Conservation (phyloP, 2,113 vertebrate species). For the Peromyscus californicus region DNA sequence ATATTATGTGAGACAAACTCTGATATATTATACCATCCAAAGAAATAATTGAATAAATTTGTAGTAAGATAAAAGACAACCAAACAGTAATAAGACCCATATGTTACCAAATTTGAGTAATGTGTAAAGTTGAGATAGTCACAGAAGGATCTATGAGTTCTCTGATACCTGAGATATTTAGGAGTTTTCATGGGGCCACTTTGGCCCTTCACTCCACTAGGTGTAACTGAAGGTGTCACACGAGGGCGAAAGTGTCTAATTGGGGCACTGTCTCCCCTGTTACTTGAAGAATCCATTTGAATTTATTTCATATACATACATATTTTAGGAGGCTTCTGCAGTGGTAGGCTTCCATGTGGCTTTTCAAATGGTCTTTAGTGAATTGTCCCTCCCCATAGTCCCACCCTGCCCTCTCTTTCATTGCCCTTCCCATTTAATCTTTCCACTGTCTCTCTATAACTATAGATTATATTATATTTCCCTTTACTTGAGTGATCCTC, state of each 20-base stretch:
- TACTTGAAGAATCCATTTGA: background rate
- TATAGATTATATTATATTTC: background rate
- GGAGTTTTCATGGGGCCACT: background rate
- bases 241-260: background rate
- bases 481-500: background rate
- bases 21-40: background rate
- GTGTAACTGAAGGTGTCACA: background rate
- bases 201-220: background rate
- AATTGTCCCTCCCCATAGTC: background rate
- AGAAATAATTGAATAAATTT: background rate
- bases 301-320: background rate
- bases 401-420: too few species aligned
- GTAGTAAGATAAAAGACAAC: background rate
- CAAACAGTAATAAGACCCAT: background rate
- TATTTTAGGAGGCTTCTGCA: background rate
- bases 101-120: background rate
- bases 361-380: background rate
- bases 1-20: background rate
- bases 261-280: background rate
- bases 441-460: background rate
- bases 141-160: background rate
- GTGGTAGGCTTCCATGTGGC: background rate
- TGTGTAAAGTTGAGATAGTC: background rate
- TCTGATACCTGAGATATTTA: background rate
- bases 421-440: background rate